These are phyloP conservation scores for Anas georgica DNA, from an alignment of 2,797 vertebrate genomes.

Conservation along the genomic window DNA sequence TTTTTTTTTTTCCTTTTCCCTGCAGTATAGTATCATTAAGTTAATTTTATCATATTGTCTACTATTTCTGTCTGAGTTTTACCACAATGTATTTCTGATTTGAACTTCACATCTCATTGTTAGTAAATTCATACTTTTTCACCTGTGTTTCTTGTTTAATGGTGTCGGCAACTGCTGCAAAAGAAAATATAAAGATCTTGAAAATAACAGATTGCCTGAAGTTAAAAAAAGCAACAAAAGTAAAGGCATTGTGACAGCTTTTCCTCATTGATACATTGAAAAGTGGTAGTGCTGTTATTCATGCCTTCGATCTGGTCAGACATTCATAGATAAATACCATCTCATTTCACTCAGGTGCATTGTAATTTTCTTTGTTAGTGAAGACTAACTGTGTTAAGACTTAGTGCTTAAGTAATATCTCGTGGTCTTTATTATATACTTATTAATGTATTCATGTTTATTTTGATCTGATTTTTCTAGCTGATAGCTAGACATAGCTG, in stretches of 20 bases:
- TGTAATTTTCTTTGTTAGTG: background rate
- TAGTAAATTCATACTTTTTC: constrained; percentile 26
- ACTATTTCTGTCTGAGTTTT: constrained; percentile 19
- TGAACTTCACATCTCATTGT: constrained; percentile 12
- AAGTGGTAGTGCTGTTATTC: background rate
- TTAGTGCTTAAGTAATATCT: background rate
- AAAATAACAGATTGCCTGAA: background rate
- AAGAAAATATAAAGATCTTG: background rate
- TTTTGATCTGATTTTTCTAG: background rate
- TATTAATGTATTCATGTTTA: background rate
- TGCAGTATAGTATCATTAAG: background rate
- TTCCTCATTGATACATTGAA: background rate
- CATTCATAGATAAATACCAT: background rate
- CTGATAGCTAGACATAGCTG: background rate
- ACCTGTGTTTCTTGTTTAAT: background rate
- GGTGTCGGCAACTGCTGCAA: background rate
- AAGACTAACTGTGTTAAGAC: background rate
- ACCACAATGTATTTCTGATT: constrained; percentile 29
- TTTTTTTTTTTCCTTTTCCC: background rate
- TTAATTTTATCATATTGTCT: background rate
- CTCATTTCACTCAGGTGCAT: background rate
- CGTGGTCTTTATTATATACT: background rate
- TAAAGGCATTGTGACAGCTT: background rate
- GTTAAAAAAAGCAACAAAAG: background rate
- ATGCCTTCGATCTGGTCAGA: background rate